Conservation (phyloP, 37 sponge, comb jelly and placozoan species). For the Spongilla lacustris region DNA sequence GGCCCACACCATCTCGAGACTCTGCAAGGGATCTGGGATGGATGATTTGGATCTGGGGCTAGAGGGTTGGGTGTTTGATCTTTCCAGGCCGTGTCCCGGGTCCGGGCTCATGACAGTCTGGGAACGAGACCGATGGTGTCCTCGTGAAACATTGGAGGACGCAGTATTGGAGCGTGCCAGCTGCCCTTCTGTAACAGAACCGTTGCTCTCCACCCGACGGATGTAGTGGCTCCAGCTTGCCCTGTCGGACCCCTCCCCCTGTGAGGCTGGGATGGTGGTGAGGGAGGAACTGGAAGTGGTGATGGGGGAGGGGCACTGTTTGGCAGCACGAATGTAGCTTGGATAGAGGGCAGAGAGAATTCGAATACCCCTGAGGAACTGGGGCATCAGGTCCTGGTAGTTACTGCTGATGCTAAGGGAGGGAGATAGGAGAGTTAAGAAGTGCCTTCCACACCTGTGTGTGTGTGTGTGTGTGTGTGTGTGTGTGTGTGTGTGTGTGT, state of each 20-base stretch:
- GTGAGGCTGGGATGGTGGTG: slow-evolving; percentile 19
- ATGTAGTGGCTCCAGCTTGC: not conserved
- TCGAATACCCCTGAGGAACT: slow-evolving; percentile 66
- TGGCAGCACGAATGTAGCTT: not conserved
- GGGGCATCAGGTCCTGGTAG: slow-evolving; percentile 60
- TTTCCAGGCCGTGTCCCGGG: not conserved
- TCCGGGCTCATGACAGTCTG: not conserved
- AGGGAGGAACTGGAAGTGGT: not conserved
- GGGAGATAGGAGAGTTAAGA: not conserved
- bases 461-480: not conserved
- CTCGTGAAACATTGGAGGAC: not conserved
- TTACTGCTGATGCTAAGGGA: slow-evolving; percentile 59
- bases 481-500: not conserved
- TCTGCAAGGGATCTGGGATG: slow-evolving; percentile 33
- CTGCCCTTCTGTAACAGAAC: not conserved
- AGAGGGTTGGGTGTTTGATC: not conserved
- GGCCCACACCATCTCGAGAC: slow-evolving; percentile 79
- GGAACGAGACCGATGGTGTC: slow-evolving; percentile 34
- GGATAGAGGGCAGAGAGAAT: slow-evolving; percentile 62
- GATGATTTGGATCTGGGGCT: not conserved
- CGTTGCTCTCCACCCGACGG: not conserved
- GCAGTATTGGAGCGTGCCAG: not conserved
- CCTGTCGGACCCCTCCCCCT: not conserved
- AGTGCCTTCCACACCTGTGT: no score
- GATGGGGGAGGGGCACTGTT: not conserved